These are phyloP conservation scores for Malurus elegans DNA, from an alignment of 2,113 vertebrate species.

Conservation along the genomic window DNA sequence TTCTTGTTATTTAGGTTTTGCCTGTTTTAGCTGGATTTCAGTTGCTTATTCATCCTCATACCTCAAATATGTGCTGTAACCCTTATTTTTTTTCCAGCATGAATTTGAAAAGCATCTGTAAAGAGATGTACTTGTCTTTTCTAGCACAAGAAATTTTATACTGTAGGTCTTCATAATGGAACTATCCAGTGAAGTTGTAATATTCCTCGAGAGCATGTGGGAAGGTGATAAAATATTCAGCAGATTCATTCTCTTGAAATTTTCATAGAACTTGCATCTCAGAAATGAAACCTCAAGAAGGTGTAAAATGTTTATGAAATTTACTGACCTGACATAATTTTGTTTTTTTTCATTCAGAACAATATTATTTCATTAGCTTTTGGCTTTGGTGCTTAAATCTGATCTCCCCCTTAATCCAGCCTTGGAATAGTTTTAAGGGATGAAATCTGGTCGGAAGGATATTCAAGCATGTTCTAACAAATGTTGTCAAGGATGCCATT, in stretches of 20 bases:
- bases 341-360: neutral
- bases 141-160: neutral
- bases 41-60: neutral
- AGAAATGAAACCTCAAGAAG: neutral
- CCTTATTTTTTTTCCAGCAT: neutral
- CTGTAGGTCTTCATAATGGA: neutral
- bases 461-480: neutral
- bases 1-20: neutral
- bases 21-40: neutral
- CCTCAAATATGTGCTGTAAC: neutral
- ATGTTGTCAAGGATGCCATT: neutral
- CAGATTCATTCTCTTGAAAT: neutral
- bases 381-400: neutral
- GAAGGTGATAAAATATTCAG: conserved; percentile 27
- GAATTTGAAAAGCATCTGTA: neutral
- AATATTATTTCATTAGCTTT: neutral
- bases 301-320: neutral
- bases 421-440: neutral
- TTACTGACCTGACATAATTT: neutral
- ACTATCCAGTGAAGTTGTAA: neutral
- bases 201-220: neutral
- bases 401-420: neutral
- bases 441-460: neutral
- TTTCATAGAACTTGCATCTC: neutral
- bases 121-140: neutral